Evolutionary conservation across 2,888 invertebrate species (phyloP).

Genomic region (Lycaena phlaeas): DNA sequence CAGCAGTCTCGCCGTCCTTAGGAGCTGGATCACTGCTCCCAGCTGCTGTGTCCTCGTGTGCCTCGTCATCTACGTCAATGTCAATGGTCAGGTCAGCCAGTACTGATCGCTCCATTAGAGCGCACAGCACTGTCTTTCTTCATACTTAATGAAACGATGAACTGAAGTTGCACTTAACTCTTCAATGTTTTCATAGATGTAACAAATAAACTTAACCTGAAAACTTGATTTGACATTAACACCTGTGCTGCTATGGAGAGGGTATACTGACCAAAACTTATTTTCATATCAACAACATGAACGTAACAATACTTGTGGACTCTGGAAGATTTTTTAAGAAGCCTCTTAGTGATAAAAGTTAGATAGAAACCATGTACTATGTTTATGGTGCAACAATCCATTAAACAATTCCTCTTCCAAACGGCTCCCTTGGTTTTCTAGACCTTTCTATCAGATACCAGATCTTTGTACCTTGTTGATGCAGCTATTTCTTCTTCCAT

Average conservation of each 20-base stretch:
- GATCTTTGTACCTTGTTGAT: background rate
- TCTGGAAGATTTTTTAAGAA: constrained; percentile 23
- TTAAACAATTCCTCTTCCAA: background rate
- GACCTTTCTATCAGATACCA: background rate
- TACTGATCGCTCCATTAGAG: constrained; percentile 56
- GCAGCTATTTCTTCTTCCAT: background rate
- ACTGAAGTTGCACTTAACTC: background rate
- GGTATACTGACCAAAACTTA: constrained; percentile 33
- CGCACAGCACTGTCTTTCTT: constrained; percentile 51
- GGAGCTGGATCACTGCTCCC: constrained; percentile 37
- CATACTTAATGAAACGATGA: constrained; percentile 13
- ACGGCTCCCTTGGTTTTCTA: background rate
- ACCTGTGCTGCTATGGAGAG: constrained; percentile 48
- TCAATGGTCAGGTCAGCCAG: constrained; percentile 48
- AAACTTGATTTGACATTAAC: constrained; percentile 71
- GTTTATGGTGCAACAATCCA: constrained; percentile 3
- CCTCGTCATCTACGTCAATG: constrained; percentile 64
- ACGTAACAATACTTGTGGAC: constrained; percentile 30
- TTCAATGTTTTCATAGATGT: background rate
- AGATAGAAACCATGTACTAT: constrained; percentile 10
- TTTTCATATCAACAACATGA: constrained; percentile 34
- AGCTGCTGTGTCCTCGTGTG: constrained; percentile 37
- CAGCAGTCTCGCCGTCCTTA: constrained; percentile 33
- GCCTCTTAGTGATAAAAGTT: constrained; percentile 19
- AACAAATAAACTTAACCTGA: constrained; percentile 41